Evolutionary conservation across 2,113 vertebrate genomes (phyloP), one percentile per base, ranked within the genome.

Genomic region (Smithornis capensis): DNA sequence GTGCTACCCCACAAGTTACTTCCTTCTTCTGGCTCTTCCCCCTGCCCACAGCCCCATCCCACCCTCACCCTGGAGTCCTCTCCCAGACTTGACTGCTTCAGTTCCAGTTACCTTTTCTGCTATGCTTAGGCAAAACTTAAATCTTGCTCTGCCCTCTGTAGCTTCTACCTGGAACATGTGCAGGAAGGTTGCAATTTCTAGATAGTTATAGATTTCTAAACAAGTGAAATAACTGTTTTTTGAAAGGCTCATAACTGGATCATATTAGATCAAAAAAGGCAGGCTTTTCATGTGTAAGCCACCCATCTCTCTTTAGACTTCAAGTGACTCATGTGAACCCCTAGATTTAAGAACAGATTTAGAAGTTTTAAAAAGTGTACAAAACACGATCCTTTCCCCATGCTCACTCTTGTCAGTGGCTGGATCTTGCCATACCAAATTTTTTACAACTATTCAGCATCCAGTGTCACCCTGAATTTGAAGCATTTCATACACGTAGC

Each of bases 91-190:
- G n/a, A 13, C 12, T 1, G 19, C 27, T 62, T 19, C 45, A 44
- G n/a, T n/a, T 77, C 49, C 57, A 40, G 25, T 44, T 77, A 57
- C 31, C 16, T 79, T 65, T 60, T 45, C 35, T 42, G 18, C 27
- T 74, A 55, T 75, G 49, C n/a, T 22, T 57, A 52, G 33, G 40
- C 47, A 53, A 64, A 94, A 60, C 4, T 17, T 17, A 89, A 91
- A 86, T 49, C 53, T 83, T 92, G 24, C 38, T 75, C 77, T 91
- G 73, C 52, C 60, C 19, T 93, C 52, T 90, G 45, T 86, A 90
- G 27, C 50, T 92, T 70, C 52, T 38, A 70, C 33, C 42, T 63
- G 52, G 37, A 94, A 83, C 25, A 35, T 0, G 2, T 74, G 37
- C 27, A 70, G 42, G 35, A 60, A 71, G 5, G 42, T n/a, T 56